A percentile compares a stretch with the other conserved stretches of the same genome.
Conservation (phyloP, 2,113 vertebrate genomes). For the Campylomormyrus tamandua region DNA sequence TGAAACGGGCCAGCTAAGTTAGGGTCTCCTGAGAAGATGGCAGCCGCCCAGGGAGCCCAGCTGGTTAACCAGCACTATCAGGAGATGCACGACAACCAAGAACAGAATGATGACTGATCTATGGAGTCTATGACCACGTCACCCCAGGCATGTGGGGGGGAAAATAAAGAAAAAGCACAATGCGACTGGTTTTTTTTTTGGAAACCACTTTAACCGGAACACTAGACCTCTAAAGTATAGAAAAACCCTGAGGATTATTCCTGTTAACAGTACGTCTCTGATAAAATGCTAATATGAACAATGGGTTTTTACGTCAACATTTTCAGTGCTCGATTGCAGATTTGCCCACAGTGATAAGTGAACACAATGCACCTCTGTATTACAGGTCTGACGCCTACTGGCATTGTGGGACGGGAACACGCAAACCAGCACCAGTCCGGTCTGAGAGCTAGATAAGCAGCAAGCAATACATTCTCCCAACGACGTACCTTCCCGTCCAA, state of each 20-base stretch:
- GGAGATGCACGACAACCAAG: background rate
- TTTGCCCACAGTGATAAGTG: background rate
- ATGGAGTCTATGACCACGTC: background rate
- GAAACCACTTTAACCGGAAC: background rate
- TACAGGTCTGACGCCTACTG: background rate
- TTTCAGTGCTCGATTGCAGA: background rate
- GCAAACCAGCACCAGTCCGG: background rate
- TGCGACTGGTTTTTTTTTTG: background rate
- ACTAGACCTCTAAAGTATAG: background rate
- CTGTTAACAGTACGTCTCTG: background rate
- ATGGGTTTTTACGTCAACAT: background rate
- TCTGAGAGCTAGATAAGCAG: background rate
- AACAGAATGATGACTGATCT: background rate
- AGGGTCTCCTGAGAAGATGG: background rate
- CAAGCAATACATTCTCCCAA: background rate
- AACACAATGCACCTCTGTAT: background rate
- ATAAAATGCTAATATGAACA: background rate
- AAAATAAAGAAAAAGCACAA: background rate
- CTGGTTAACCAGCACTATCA: background rate
- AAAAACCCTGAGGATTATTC: background rate
- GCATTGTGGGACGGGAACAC: background rate
- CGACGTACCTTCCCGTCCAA: slow-evolving; percentile 85
- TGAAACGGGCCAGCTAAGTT: background rate
- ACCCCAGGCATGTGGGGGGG: background rate
- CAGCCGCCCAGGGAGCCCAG: background rate